Evolutionary conservation across 2,797 vertebrate genomes (phyloP), one percentile per base, ranked within the genome.

Genomic region (Enteromius afrohamiltoni): DNA sequence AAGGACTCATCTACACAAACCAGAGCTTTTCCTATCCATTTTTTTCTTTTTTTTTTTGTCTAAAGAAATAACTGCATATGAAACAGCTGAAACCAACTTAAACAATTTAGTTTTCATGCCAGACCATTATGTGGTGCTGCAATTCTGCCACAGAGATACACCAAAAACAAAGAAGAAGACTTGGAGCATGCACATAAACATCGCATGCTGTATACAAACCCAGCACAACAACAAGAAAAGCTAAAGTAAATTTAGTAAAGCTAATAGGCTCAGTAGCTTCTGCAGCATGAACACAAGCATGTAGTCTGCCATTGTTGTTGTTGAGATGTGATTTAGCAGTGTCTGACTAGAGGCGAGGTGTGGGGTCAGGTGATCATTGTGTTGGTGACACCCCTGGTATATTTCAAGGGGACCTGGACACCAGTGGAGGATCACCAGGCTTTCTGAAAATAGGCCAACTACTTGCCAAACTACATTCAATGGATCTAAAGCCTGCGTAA

Each of bases 191-290:
- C 16, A 0, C 62, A 67, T 67, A 65, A 65, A 65, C 31, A 19
- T 65, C 10, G 31, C 1, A 1, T 0, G 0, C 64, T 34, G 17
- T 19, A 34, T 34, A 19, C 17, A 21, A 65, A 19, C 31, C 26
- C 58, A 29, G 16, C 5, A 62, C 23, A 62, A 26, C 23, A 60
- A 62, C 13, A 62, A 16, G 23, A 29, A 62, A 58, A 58, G 55
- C 55, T 58, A n/a, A n/a, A 58, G 21, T 58, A 23, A 58, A 58
- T 62, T 62, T 29, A 29, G 26, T 29, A 16, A 16, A 62, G 26
- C 60, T 78, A 17, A 77, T 65, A 10, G 21, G 53, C 45, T 51
- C 23, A 53, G 70, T 64, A 75, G 53, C 47, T 68, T 77, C 62
- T 85, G 78, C 26, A 17, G 55, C n/a, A 58, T 1, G 1, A 58